Base-by-base conservation (phyloP, 2,797 vertebrate species). In the Melanotaenia boesemani region DNA sequence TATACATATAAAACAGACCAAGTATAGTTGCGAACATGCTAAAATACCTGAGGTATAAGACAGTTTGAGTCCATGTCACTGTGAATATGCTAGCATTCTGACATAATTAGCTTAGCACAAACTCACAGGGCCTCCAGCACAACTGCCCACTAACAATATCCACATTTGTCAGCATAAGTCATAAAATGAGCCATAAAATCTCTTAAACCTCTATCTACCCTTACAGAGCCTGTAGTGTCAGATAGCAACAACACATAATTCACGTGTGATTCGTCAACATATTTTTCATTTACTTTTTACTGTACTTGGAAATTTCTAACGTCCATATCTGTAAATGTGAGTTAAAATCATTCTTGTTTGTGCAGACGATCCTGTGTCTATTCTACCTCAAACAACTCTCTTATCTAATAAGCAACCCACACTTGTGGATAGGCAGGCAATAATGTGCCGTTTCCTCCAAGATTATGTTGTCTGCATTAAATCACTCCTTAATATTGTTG, bases 381-480 rank as follows among this genome's bases (percentile, higher is more conserved):
- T 15, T 28, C 1, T 36, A 10, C 20, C 48, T 22, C 6, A 39
- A 62, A 39, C 36, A n/a, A 20, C 34, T 11, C 54, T 80, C 41
- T 63, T 41, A 79, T 70, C 65, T 65, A 62, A 72, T 69, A 74
- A 63, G n/a, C 20, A 48, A 57, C 37, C 55, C n/a, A 63, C 22
- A 16, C 63, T 63, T 5, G 5, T 46, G 50, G 16, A 9, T 41
- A 57, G 46, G 30, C 28, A 57, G 39, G 54, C 36, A 63, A 22
- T 76, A 57, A 61, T 77, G 59, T 58, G 20, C 26, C 22, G 59
- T 67, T 75, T 57, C 30, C 39, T 67, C 50, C 67, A 39, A 37
- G 57, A 70, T 80, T 78, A 70, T 63, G 65, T 54, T 37, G 5
- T 30, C 75, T 64, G 65, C 69, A 85, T 26, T 41, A 76, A 58